Conservation (phyloP, 2,888 invertebrate genomes). For the Scaptomyza polygonia region DNA sequence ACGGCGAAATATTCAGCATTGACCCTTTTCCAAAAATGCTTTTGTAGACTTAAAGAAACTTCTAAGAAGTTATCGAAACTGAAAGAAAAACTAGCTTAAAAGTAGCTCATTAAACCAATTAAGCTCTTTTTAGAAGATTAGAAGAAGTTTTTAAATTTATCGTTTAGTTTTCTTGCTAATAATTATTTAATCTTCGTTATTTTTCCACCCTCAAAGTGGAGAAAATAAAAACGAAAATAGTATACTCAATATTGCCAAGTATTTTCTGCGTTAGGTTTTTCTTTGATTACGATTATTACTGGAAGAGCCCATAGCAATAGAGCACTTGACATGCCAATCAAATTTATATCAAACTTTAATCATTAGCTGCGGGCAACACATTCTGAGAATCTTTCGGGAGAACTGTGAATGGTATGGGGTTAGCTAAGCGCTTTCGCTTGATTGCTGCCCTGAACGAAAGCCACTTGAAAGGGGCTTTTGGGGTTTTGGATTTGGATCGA, state of each 20-base stretch:
- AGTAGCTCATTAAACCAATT: too few relatives aligned
- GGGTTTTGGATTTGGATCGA: constrained; percentile 2
- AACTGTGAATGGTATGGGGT: neutral
- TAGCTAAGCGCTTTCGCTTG: constrained; percentile 37
- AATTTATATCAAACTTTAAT: constrained; percentile 48
- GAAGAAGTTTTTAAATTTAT: too few relatives aligned
- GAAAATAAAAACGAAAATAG: constrained; percentile 1
- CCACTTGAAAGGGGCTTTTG: constrained; percentile 75
- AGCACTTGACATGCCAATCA: constrained; percentile 54
- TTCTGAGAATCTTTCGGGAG: constrained; percentile 1
- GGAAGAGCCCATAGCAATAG: constrained; percentile 5
- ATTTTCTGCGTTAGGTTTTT: neutral
- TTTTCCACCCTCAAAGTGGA: neutral
- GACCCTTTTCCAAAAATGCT: too few relatives aligned
- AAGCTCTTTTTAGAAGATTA: too few relatives aligned
- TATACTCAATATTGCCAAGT: constrained; percentile 7
- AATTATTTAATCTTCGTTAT: too few relatives aligned
- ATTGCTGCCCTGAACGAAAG: constrained; percentile 39
- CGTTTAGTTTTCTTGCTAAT: too few relatives aligned
- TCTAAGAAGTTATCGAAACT: too few relatives aligned
- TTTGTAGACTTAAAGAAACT: too few relatives aligned
- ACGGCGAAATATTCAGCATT: too few relatives aligned
- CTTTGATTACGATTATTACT: constrained; percentile 45
- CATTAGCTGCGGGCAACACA: constrained; percentile 64
- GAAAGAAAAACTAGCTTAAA: too few relatives aligned